phyloP scores from a whole-genome alignment of 2,797 vertebrate genomes.

The Crenichthys baileyi region DNA sequence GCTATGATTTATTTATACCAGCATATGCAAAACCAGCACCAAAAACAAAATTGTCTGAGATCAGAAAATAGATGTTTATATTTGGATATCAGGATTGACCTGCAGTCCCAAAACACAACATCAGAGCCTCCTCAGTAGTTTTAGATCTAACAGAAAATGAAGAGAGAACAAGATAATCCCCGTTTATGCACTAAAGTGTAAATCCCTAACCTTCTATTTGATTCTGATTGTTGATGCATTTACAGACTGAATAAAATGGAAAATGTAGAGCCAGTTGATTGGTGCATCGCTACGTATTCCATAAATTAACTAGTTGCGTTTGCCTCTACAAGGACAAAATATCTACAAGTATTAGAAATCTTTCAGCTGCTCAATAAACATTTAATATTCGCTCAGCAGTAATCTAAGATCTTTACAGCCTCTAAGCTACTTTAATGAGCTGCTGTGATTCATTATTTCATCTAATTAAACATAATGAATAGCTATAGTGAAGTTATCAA shows the following conservation, averaged over 20 bases:
- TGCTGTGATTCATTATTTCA: not conserved
- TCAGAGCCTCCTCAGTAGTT: not conserved
- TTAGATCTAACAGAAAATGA: not conserved
- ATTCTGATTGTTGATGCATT: not conserved
- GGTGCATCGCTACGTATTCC: not conserved
- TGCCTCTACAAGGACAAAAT: not conserved
- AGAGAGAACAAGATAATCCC: not conserved
- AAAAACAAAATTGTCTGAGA: not conserved
- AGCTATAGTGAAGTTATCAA: not conserved
- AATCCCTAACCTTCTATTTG: not conserved
- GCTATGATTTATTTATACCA: not conserved
- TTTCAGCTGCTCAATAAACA: not conserved
- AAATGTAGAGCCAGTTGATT: not conserved
- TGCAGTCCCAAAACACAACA: not conserved
- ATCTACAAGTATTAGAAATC: not conserved
- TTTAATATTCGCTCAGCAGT: not conserved
- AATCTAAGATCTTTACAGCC: conserved; percentile 6
- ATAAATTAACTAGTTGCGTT: not conserved
- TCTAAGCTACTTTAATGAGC: conserved; percentile 12
- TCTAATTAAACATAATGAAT: not conserved
- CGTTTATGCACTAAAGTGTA: not conserved
- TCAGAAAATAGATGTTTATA: not conserved
- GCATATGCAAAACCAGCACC: not conserved
- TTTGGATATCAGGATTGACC: not conserved
- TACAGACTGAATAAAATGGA: not conserved